Evolutionary conservation across 2,113 vertebrate species (phyloP).

Genomic region (Hyla sarda): DNA sequence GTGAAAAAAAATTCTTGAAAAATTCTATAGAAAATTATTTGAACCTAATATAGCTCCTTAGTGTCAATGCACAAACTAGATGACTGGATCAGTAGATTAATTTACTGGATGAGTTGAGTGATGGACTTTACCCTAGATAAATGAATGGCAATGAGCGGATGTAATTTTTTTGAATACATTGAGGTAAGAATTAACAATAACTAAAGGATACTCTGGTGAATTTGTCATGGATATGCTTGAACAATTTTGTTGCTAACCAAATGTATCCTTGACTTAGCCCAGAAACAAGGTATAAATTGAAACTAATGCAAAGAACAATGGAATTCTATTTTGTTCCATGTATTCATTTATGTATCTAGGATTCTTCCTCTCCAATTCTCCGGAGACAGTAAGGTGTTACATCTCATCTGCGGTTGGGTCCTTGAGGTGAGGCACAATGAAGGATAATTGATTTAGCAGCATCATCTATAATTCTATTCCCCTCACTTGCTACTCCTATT

Average conservation of each 20-base stretch:
- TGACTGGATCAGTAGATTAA: not conserved
- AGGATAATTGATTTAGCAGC: constrained; percentile 1
- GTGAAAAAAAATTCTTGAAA: too few species aligned
- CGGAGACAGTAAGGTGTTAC: not conserved
- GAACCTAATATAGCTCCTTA: not conserved
- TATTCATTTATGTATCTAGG: not conserved
- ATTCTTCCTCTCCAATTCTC: not conserved
- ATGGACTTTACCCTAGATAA: not conserved
- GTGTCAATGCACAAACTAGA: not conserved
- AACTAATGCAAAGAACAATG: not conserved
- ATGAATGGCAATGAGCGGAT: not conserved
- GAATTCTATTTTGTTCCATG: not conserved
- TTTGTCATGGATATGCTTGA: not conserved
- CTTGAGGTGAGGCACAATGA: constrained; percentile 3
- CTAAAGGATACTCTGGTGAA: not conserved
- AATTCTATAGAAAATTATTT: too few species aligned
- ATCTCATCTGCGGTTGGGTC: not conserved
- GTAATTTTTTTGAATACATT: not conserved
- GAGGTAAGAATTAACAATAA: not conserved
- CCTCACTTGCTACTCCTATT: not conserved
- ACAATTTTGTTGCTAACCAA: not conserved
- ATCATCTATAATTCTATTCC: not conserved
- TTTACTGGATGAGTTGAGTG: not conserved
- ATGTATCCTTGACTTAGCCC: not conserved
- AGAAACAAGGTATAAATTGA: not conserved